Evolutionary conservation across 1,140 invertebrate genomes (phyloP).

Genomic region (Scaptomyza hsui): DNA sequence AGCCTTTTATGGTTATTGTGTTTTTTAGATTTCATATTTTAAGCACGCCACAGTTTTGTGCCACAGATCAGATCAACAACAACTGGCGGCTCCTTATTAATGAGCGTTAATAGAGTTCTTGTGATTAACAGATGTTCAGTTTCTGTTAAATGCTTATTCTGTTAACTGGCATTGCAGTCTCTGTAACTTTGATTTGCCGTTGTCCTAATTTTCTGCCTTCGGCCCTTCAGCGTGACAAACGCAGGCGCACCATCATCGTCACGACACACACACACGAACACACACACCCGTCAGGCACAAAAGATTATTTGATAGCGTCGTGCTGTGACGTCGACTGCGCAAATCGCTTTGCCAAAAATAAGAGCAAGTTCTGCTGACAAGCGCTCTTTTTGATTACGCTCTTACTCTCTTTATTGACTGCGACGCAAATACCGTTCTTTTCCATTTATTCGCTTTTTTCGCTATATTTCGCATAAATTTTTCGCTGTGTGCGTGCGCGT

Average conservation of each 20-base stretch:
- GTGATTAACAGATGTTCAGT: slow-evolving; percentile 26
- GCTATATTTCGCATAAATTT: slow-evolving; percentile 71
- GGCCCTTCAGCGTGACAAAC: slow-evolving; percentile 6
- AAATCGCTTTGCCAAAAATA: slow-evolving; percentile 20
- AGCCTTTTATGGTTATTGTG: slow-evolving; percentile 69
- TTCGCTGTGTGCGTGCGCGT: slow-evolving; percentile 51
- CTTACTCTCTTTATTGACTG: slow-evolving; percentile 55
- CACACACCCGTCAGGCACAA: neutral
- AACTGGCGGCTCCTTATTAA: slow-evolving; percentile 44
- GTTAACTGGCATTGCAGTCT: neutral
- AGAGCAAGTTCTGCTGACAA: slow-evolving; percentile 1
- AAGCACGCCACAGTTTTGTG: neutral
- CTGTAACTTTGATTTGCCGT: slow-evolving; percentile 8
- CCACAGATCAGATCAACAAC: neutral
- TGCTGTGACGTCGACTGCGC: slow-evolving; percentile 18
- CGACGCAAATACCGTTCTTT: slow-evolving; percentile 80
- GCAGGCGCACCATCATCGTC: slow-evolving; percentile 35
- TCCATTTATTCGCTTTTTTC: slow-evolving; percentile 38
- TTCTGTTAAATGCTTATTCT: neutral
- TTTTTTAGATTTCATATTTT: slow-evolving; percentile 68
- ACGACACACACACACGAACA: slow-evolving; percentile 1
- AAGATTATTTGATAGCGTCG: slow-evolving; percentile 22
- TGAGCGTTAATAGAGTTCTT: slow-evolving; percentile 62
- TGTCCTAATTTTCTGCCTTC: slow-evolving; percentile 46
- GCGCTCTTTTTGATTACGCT: slow-evolving; percentile 16